Base-by-base conservation (phyloP, 2,797 vertebrate genomes). In the Myioborus miniatus region DNA sequence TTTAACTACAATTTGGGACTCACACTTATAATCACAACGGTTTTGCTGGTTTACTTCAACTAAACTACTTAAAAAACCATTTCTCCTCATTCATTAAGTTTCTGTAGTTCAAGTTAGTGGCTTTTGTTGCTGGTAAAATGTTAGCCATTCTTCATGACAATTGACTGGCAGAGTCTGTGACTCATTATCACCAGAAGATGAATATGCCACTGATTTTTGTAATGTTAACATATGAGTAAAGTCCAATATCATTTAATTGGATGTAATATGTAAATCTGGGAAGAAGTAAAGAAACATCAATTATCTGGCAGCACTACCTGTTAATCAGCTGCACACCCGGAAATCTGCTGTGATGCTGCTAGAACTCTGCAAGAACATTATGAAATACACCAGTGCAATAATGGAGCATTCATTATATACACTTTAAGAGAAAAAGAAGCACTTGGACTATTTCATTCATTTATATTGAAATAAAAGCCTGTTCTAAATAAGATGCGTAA, bases 131-230 rank as follows among this genome's bases (percentile, higher is more conserved):
- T 65, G 79, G 19, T 52, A 62, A 52, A 90, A 74, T 5, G 12
- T 49, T 78, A 90, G 44, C 67, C 81, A 79, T 41, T 50, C 74
- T 62, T 79, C 60, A 49, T 18, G 22, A 27, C 49, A 59, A 85
- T 46, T 92, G 87, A 95, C 88, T 85, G 85, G 93, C 63, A 75
- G 39, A 50, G 41, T 14, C 68, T 84, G 77, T 96, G 96, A 97
- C 69, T 97, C 94, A 97, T 30, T 63, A 87, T 93, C 93, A 97
- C 69, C 95, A 94, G 90, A 87, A 94, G 70, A 93, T 96, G 92
- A 96, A 86, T 79, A 36, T 26, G 36, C 63, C 2, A 1, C 46
- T 50, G 49, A 87, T 59, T 84, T 86, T 72, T 87, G 70, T 72
- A 58, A 88, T 4, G 68, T 71, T 83, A 79, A 70, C 37, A 46